Evolutionary conservation across 2,113 vertebrate species (phyloP), one percentile per base, ranked within the genome.

Genomic region (Lagenorhynchus albirostris): DNA sequence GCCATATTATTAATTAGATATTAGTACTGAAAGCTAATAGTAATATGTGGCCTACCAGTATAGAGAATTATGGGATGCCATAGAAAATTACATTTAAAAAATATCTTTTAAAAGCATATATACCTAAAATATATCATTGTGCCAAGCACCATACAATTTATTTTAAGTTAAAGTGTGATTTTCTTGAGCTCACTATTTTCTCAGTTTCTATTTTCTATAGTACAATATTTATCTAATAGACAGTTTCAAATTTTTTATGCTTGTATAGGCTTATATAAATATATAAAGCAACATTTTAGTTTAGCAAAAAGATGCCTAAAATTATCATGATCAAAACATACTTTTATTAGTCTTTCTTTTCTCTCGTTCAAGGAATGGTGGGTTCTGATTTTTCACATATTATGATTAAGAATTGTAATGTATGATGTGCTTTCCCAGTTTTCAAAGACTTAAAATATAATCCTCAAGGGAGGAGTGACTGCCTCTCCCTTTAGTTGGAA

Each of bases 21-120:
- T 31, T 60, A 81, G 36, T 79, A 47, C 29, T 89, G 76, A 90
- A 89, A 74, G 6, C 31, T 89, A 33, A 21, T 92, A 71, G 50
- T 82, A 58, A 74, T 80, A 21, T 55, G 5, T 74, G 11, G 5
- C 8, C 3, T 60, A 36, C 29, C 9, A 76, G 53, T 23, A 47
- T 60, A 96, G 65, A 95, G 38, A 87, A 82, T 92, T 96, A 44
- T 60, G n/a, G 38, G 5, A 89, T n/a, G 5, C 36, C 50, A 23
- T 65, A 83, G 60, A 29, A 93, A 93, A 50, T 91, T 94, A 83
- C 65, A 94, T 36, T 83, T 68, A 38, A 94, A 94, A 86, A 50
- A 85, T 76, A 74, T 74, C 26, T 89, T 84, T 68, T 79, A 62
- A 41, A 76, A 88, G 23, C 26, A 23, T 41, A 33, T 36, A 83